Base-by-base conservation (phyloP, 2,797 vertebrate genomes). In the Phyllotis vaccarum region DNA sequence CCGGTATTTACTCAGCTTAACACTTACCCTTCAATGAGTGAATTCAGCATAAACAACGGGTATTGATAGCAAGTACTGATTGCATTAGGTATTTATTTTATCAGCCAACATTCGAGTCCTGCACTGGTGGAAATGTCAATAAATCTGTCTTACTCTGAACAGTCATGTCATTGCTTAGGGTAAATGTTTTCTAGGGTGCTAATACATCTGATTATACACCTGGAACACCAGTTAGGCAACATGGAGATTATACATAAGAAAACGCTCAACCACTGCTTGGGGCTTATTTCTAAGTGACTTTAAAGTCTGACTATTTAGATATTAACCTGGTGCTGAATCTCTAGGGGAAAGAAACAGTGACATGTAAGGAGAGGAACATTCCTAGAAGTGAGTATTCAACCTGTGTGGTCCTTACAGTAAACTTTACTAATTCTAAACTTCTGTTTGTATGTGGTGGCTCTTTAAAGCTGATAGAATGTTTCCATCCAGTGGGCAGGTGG, bases 391-490 rank as follows among this genome's bases (percentile, higher is more conserved):
- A 93, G 86, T 96, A 34, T 76, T 80, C 97, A 96, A 97, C 97
- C 94, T 97, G 80, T 86, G 93, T 89, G 54, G 94, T 82, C 88
- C 96, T 99, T 98, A 98, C 98, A 98, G 98, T 98, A 98, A 99
- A 98, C 96, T 97, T 82, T 97, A 97, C 95, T 97, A 64, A 95
- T 96, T 97, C 83, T 96, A 96, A 96, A 85, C 70, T 70, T 93
- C 14, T 97, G 89, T 96, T 97, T 96, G 72, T 95, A 93, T 97
- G 97, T 78, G 96, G 5, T 96, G 90, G 83, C 52, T 72, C 96
- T 93, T 27, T 90, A 75, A 79, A 88, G 89, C 95, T 97, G 97
- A 98, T 92, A 94, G 66, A 97, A 97, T 89, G 97, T 98, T 98
- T 98, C 98, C 98, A 98, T 87, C 43, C 0, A 95, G 95, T 78